Evolutionary conservation across 1,140 invertebrate genomes (phyloP), one percentile per base, ranked within the genome.

Genomic region (Drosophila neocordata): DNA sequence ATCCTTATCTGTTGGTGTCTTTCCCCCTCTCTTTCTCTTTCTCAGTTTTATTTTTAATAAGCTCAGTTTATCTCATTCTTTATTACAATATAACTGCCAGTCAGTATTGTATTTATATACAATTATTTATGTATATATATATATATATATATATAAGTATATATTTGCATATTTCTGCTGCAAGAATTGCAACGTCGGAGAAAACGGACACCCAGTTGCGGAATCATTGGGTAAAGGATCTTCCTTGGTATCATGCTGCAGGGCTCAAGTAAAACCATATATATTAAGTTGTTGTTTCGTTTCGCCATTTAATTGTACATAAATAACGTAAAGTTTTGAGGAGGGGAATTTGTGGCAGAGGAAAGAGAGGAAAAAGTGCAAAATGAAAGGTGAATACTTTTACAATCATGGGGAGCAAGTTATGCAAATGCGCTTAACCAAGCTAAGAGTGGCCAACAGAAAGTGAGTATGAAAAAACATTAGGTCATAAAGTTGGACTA

Each of bases 61-160:
- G 18, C 51, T 51, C 51, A 61, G 52, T 65, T 73, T 73, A 73
- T 77, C 70, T 61, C 5, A 6, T 18, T 4, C 44, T 66, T 73
- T 77, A 63, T 69, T 69, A 73, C 31, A 57, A 59, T 60, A 73
- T 51, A 59, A 65, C 38, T 76, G 62, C 73, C 61, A 65, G 74
- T 76, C 72, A 48, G 57, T 64, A 63, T 65, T 56, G 65, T 68
- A 76, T 76, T 31, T 73, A 77, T 77, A 62, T 73, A 72, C 74
- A 65, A 77, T 73, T 64, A 73, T 77, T 77, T 73, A 65, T 20
- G 11, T 7, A 48, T 62, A 73, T 77, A 73, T 73, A 69, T 48
- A 20, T 1, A n/a, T n/a, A n/a, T n/a, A n/a, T n/a, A n/a, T n/a
- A n/a, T n/a, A n/a, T n/a, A n/a, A n/a, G n/a, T n/a, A n/a, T n/a